Evolutionary conservation across 2,797 vertebrate species (phyloP).

Genomic region (Lutjanus campechanus): DNA sequence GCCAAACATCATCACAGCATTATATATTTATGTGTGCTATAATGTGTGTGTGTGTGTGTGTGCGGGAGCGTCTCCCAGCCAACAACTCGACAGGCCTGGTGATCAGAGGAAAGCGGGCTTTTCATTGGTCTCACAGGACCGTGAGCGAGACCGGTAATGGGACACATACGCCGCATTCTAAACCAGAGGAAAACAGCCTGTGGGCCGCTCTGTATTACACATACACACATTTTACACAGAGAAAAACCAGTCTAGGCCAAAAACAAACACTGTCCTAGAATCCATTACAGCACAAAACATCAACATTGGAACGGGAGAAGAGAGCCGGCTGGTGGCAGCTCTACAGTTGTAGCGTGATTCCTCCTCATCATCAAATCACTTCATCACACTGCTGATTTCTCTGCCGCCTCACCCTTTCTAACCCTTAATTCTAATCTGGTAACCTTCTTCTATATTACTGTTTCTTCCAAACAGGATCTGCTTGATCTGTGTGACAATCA

Average conservation of each 20-base stretch:
- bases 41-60: conserved; percentile 49
- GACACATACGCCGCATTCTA: conserved; percentile 77
- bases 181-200: conserved; percentile 81
- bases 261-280: conserved; percentile 72
- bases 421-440: conserved; percentile 68
- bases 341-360: conserved; percentile 41
- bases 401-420: conserved; percentile 57
- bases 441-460: conserved; percentile 53
- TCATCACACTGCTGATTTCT: conserved; percentile 62
- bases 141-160: conserved; percentile 76
- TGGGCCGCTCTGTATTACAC: conserved; percentile 71
- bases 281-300: conserved; percentile 67
- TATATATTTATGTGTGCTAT: conserved; percentile 66
- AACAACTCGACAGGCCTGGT: conserved; percentile 71
- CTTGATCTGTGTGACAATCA: conserved; percentile 78
- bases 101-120: conserved; percentile 78
- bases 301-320: conserved; percentile 52
- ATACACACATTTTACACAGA: conserved; percentile 45
- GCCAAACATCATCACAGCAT: conserved; percentile 61
- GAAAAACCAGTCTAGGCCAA: conserved; percentile 52
- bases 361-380: conserved; percentile 57
- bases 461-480: conserved; percentile 66
- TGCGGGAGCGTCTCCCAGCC: conserved; percentile 54
- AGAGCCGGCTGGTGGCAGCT: conserved; percentile 42
- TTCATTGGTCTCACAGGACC: conserved; percentile 81